Percentiles rank a stretch among this genome's conserved stretches.
These are phyloP conservation scores for Megalonaias nervosa DNA, from an alignment of 1,140 invertebrate species.

Conservation along the genomic window DNA sequence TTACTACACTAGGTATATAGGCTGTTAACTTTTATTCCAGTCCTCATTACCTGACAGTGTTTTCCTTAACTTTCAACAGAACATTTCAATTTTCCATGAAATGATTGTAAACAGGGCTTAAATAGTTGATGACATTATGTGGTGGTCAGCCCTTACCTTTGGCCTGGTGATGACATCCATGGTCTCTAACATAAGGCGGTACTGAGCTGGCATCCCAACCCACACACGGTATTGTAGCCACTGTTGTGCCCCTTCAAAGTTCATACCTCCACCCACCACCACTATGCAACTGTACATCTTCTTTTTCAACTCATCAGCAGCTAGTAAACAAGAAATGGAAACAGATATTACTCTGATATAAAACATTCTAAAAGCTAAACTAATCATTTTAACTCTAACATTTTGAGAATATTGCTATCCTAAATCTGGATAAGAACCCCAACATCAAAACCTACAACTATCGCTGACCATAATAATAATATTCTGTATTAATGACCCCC, in stretches of 20 bases:
- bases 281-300: constrained; percentile 96
- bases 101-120: no score
- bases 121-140: no score
- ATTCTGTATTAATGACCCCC: background rate
- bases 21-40: no score
- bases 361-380: background rate
- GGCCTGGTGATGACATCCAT: constrained; percentile 69
- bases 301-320: constrained; percentile 87
- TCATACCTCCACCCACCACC: constrained; percentile 93
- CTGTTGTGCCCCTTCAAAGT: constrained; percentile 87
- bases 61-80: no score
- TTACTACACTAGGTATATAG: no score
- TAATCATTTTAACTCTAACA: background rate
- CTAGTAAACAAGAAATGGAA: constrained; percentile 53
- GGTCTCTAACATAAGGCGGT: constrained; percentile 58
- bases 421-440: background rate
- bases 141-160: constrained; percentile 53
- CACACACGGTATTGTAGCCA: constrained; percentile 92
- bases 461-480: background rate
- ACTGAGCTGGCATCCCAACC: constrained; percentile 81
- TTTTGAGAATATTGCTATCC: background rate
- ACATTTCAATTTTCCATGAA: no score
- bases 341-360: background rate
- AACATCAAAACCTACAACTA: background rate
- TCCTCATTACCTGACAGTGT: no score